Conservation (phyloP, 1,140 invertebrate species). For the Gryllus bimaculatus region DNA sequence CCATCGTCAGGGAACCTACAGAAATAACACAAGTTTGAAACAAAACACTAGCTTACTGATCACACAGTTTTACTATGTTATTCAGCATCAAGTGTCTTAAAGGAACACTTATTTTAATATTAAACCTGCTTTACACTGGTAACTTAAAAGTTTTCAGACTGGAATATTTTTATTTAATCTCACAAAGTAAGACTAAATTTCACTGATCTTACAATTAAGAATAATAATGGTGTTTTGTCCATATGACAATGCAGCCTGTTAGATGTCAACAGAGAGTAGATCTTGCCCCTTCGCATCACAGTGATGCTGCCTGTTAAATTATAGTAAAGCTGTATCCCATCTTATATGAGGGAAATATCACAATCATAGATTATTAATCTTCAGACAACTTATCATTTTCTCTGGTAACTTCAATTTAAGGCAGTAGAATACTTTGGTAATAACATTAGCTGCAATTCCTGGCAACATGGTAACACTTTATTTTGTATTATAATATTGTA, state of each 20-base stretch:
- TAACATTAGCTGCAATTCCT: conserved; percentile 1
- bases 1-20: not conserved
- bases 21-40: conserved; percentile 10
- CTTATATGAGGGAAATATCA: not conserved
- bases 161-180: not conserved
- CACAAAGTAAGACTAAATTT: not conserved
- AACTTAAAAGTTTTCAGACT: conserved; percentile 11
- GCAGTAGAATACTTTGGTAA: not conserved
- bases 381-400: not conserved
- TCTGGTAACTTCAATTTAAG: conserved; percentile 2
- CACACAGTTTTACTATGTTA: conserved; percentile 11
- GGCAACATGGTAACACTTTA: not conserved
- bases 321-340: not conserved
- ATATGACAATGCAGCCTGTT: not conserved
- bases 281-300: not conserved
- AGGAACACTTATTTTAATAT: conserved; percentile 14
- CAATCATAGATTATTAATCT: not conserved
- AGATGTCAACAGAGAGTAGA: not conserved
- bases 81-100: conserved; percentile 10
- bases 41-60: conserved; percentile 10
- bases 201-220: not conserved
- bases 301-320: not conserved
- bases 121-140: conserved; percentile 15
- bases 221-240: not conserved
- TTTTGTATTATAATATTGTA: not conserved